Conservation (phyloP, 2,113 vertebrate species). For the Notarius lentiginosus region DNA sequence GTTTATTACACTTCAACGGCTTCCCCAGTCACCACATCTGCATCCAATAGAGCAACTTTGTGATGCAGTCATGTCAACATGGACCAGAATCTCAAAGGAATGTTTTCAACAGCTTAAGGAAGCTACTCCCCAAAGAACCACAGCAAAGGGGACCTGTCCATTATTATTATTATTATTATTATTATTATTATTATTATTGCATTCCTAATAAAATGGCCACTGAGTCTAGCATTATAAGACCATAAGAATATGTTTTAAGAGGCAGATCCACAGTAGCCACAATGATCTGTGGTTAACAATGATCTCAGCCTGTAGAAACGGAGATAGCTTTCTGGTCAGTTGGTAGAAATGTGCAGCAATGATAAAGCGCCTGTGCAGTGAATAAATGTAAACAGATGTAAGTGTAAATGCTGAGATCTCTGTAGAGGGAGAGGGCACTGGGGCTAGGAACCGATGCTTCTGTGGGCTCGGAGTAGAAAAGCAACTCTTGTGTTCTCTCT, state of each 20-base stretch:
- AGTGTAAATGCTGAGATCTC: conserved; percentile 12
- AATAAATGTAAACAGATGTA: conserved; percentile 25
- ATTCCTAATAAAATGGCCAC: neutral
- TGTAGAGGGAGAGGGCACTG: conserved; percentile 13
- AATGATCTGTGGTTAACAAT: neutral
- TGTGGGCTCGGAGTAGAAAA: conserved; percentile 56
- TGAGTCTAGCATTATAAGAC: neutral
- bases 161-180: no score
- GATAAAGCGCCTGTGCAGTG: neutral
- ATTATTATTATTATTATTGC: neutral
- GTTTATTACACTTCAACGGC: neutral
- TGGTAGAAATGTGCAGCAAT: neutral
- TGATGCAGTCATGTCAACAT: neutral
- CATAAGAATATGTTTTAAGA: neutral
- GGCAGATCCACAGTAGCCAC: neutral
- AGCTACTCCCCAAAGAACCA: neutral
- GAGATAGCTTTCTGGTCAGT: neutral
- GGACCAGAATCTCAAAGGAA: neutral
- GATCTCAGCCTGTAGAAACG: neutral
- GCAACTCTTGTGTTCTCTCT: conserved; percentile 65
- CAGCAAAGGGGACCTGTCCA: neutral
- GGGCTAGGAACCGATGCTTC: conserved; percentile 45
- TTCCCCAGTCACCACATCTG: neutral
- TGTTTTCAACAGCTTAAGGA: neutral
- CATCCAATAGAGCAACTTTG: neutral